phyloP scores from a whole-genome alignment of 2,888 invertebrate species.

The Altica lythri region DNA sequence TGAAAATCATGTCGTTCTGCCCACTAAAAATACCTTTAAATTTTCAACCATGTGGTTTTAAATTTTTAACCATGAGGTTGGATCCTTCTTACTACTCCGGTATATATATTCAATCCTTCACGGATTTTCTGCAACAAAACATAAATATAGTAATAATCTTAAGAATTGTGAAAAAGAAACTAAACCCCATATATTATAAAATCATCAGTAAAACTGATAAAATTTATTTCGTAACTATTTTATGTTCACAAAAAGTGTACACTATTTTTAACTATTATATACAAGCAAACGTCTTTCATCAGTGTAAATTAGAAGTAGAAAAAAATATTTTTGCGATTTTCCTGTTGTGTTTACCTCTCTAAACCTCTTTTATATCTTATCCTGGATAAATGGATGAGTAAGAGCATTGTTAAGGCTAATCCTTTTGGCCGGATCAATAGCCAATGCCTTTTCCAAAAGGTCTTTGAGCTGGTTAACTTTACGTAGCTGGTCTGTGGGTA shows the following conservation, averaged over 20 bases:
- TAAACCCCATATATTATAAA: too few relatives aligned
- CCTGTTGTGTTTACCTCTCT: conserved; percentile 48
- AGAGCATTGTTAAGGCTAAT: conserved; percentile 94
- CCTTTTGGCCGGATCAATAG: conserved; percentile 90
- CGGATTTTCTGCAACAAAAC: conserved; percentile 36
- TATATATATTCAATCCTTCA: conserved; percentile 6
- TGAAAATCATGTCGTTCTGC: conserved; percentile 30
- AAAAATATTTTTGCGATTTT: conserved; percentile 35
- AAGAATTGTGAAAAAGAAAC: too few relatives aligned
- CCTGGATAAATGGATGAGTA: conserved; percentile 93
- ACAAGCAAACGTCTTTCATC: conserved; percentile 9
- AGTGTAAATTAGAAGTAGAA: conserved; percentile 17
- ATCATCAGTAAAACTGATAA: conserved; percentile 8
- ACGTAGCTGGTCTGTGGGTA: conserved; percentile 85
- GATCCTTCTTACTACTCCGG: conserved; percentile 12
- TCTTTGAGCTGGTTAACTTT: conserved; percentile 93
- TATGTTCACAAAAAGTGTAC: conserved; percentile 12
- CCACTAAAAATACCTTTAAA: conserved; percentile 36
- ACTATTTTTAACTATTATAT: conserved; percentile 17
- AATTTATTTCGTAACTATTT: conserved; percentile 19
- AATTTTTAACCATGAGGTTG: conserved; percentile 17
- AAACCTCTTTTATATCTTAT: conserved; percentile 70
- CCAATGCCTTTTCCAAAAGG: conserved; percentile 86
- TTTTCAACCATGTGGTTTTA: conserved; percentile 18
- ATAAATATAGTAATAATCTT: conserved; percentile 29